Evolutionary conservation across 2,113 vertebrate species (phyloP), one percentile per base, ranked within the genome.

Genomic region (Montifringilla adamsi): DNA sequence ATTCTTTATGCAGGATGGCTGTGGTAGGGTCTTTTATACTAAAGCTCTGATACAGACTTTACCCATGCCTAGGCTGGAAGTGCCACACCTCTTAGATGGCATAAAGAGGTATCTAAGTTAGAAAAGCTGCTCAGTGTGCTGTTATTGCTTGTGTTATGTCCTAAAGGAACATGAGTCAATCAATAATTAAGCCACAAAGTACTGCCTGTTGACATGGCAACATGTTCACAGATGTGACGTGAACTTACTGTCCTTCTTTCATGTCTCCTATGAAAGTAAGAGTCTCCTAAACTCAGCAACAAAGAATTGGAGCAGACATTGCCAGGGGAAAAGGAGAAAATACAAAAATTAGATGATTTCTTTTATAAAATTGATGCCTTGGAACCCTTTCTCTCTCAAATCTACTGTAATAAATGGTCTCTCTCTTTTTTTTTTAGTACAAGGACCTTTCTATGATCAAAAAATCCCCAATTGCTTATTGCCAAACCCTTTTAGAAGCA

Each of bases 101-200:
- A 94, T 78, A 84, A 93, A 87, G 84, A 92, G 56, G 70, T 93
- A 92, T 93, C 92, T 90, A 21, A 89, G 84, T 88, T 79, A 94
- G 95, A 94, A 94, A 94, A 73, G 58, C 96, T 94, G 89, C 87
- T 89, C 90, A 21, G 84, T 90, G 92, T 87, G 93, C 91, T 96
- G 96, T 96, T 96, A 96, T 95, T 96, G 92, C 95, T 96, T 96
- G 96, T 91, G 91, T 49, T 97, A 96, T 97, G 92, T 97, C 96
- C 97, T 96, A 94, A 95, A 97, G 97, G 96, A 95, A 80, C 93
- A 97, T 97, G 97, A 97, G 96, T 97, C 97, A 97, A 97, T 97
- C 97, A 95, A 97, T 97, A 97, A 97, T 97, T 97, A 97, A 97
- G 92, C 92, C 96, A 91, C 92, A 96, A 96, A 96, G 95, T 95